Percentiles rank a stretch among this genome's conserved stretches.
These are phyloP conservation scores for Scolopax rusticola DNA, from an alignment of 2,797 vertebrate genomes.

Conservation along the genomic window DNA sequence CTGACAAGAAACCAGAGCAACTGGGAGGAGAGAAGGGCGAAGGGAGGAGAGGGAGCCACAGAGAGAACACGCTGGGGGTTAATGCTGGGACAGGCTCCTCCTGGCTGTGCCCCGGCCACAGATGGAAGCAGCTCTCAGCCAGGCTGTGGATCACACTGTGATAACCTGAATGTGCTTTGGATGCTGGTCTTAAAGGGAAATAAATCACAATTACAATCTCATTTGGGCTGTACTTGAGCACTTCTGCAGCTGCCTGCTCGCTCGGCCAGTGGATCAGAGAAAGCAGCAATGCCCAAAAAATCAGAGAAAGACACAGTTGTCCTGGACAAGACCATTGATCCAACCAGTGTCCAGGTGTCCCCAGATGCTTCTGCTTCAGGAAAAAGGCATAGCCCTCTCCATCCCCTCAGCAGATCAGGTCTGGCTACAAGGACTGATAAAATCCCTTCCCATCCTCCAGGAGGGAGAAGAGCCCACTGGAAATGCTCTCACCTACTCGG, in stretches of 20 bases:
- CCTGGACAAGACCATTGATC: neutral
- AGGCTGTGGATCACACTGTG: neutral
- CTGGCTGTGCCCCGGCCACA: neutral
- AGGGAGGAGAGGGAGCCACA: neutral
- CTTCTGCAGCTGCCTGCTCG: neutral
- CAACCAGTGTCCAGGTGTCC: neutral
- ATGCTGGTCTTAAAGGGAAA: constrained; percentile 37
- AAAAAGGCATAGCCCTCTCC: constrained; percentile 8
- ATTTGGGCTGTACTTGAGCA: neutral
- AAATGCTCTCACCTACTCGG: neutral
- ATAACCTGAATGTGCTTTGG: constrained; percentile 5
- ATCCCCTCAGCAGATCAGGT: neutral
- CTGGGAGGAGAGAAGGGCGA: neutral
- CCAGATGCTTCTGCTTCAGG: neutral
- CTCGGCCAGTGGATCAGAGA: neutral
- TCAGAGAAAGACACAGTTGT: neutral
- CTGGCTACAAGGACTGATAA: neutral
- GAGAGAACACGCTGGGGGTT: neutral
- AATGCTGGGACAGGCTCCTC: neutral
- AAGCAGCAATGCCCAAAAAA: neutral
- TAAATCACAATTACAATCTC: constrained; percentile 40
- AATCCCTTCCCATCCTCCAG: neutral
- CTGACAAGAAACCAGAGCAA: constrained; percentile 1
- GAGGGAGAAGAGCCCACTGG: neutral
- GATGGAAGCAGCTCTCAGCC: constrained; percentile 10